A percentile compares a stretch with the other conserved stretches of the same genome.
Evolutionary conservation across 2,797 vertebrate genomes (phyloP).

Genomic region (Geotrypetes seraphini): DNA sequence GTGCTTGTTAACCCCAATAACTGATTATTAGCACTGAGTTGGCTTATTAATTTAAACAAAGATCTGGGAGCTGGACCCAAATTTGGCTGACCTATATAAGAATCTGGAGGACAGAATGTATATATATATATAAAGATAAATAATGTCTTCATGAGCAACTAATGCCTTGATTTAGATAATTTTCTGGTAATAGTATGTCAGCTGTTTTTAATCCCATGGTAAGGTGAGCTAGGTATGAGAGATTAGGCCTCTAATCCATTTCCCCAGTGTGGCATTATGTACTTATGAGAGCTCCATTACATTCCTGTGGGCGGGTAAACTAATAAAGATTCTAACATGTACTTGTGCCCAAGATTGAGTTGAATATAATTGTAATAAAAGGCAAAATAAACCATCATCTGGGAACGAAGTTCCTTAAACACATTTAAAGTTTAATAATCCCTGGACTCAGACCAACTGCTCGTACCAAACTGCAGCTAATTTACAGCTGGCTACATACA

Average conservation of each 20-base stretch:
- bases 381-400: neutral
- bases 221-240: neutral
- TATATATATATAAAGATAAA: too few species aligned
- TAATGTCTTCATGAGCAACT: too few species aligned
- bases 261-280: neutral
- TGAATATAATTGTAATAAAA: neutral
- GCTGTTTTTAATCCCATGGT: too few species aligned
- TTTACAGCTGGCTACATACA: slow-evolving; percentile 3
- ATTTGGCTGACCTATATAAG: too few species aligned
- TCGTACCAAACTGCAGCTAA: neutral
- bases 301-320: neutral
- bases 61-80: too few species aligned
- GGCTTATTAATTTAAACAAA: too few species aligned
- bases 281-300: neutral
- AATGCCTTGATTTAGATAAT: too few species aligned
- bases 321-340: neutral
- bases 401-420: neutral
- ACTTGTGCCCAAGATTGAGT: neutral
- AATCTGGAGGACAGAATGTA: too few species aligned
- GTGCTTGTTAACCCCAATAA: too few species aligned
- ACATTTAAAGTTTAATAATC: neutral
- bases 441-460: neutral
- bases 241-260: neutral
- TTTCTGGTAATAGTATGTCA: too few species aligned
- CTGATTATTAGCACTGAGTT: too few species aligned